These are phyloP conservation scores for Lepeophtheirus nordmannii DNA, from an alignment of 2,888 invertebrate species.

Conservation along the genomic window DNA sequence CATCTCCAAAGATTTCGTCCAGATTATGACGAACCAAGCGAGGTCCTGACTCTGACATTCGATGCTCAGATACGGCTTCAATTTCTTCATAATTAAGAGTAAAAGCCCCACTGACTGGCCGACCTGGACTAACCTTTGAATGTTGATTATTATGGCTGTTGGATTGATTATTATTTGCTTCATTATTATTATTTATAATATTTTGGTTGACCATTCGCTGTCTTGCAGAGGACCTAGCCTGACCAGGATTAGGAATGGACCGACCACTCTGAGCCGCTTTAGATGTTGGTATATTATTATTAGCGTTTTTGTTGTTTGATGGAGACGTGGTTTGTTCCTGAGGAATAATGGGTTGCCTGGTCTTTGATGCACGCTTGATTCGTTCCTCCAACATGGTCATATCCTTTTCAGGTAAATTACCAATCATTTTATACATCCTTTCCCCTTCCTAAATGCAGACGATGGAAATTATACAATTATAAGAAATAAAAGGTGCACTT, in stretches of 20 bases:
- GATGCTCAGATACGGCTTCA: constrained; percentile 29
- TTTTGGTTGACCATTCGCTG: neutral
- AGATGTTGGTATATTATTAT: neutral
- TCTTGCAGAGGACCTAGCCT: neutral
- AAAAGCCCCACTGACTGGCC: constrained; percentile 52
- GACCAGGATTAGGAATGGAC: neutral
- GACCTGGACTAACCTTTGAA: constrained; percentile 28
- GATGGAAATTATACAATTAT: neutral
- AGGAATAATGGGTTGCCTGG: constrained; percentile 5
- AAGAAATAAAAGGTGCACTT: neutral
- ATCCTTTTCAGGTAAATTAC: constrained; percentile 86
- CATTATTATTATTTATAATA: neutral
- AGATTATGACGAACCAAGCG: constrained; percentile 32
- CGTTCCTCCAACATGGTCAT: constrained; percentile 83
- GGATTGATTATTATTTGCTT: neutral
- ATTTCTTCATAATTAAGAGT: constrained; percentile 44
- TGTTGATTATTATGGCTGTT: neutral
- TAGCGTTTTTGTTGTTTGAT: neutral
- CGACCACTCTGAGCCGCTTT: neutral
- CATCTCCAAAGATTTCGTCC: constrained; percentile 31
- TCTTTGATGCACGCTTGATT: constrained; percentile 52
- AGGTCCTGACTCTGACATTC: constrained; percentile 24
- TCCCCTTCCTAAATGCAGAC: constrained; percentile 51
- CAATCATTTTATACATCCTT: constrained; percentile 73
- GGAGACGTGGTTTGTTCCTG: neutral